Conservation (phyloP, 2,797 vertebrate genomes). For the Synaphobranchus kaupii region DNA sequence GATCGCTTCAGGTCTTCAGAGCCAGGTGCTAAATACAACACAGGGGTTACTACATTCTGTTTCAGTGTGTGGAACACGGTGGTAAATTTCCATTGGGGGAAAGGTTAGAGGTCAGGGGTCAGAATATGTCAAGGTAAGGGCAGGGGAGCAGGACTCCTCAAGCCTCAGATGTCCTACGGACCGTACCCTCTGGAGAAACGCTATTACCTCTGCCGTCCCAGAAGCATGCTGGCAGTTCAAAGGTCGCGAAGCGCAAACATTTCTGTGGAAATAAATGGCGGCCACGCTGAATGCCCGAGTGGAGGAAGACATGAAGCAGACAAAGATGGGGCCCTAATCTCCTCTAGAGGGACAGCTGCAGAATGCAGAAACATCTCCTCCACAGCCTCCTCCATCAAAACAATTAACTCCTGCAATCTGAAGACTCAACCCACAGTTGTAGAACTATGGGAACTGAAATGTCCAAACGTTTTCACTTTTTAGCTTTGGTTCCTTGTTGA, state of each 20-base stretch:
- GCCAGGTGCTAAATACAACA: constrained; percentile 40
- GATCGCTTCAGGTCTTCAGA: constrained; percentile 15
- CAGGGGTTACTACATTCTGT: constrained; percentile 22
- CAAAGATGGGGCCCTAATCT: constrained; percentile 18
- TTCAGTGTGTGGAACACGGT: constrained; percentile 22
- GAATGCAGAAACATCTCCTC: not conserved
- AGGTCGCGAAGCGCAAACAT: constrained; percentile 45
- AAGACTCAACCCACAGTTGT: not conserved
- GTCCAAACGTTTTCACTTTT: not conserved
- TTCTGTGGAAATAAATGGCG: constrained; percentile 49
- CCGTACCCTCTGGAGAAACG: not conserved
- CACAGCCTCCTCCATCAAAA: not conserved
- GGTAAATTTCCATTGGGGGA: constrained; percentile 26
- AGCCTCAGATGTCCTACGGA: not conserved
- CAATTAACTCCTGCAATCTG: not conserved
- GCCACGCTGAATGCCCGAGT: not conserved
- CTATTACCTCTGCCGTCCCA: not conserved
- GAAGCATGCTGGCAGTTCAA: constrained; percentile 44
- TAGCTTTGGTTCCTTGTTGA: not conserved
- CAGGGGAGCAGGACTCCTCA: not conserved
- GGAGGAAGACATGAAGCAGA: constrained; percentile 31
- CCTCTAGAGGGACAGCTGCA: not conserved
- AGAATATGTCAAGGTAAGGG: constrained; percentile 27
- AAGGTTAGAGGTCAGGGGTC: constrained; percentile 47
- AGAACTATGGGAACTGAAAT: not conserved